Evolutionary conservation across 2,797 vertebrate species (phyloP), one percentile per base, ranked within the genome.

Genomic region (Silurus lanzhouensis): DNA sequence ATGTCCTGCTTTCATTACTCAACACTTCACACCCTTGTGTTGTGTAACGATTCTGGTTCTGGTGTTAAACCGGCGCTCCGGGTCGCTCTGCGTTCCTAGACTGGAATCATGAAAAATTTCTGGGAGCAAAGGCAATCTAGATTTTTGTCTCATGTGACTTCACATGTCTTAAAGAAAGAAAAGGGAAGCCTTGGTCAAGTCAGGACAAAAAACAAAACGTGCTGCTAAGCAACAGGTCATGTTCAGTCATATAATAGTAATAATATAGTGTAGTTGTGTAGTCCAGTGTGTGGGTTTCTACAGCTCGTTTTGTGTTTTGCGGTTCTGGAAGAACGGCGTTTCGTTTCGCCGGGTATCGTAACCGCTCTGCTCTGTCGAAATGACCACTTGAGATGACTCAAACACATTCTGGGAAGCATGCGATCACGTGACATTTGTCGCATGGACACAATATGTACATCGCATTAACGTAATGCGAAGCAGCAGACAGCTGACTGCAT

Each of bases 1-100:
- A 10, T 81, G 46, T 75, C 17, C 13, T 76, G 55, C 66, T 70
- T 85, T 85, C 75, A 66, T 85, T 82, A 81, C 78, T 52, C 60
- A 14, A 61, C 61, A 52, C 48, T 46, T 58, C 72, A 46, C 27
- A 81, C 68, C 61, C 25, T 38, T 38, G 66, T 55, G n/a, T 12
- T 27, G 60, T 44, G 44, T 55, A 55, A 75, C 66, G 27, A 8
- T 64, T 57, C 8, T 60, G 20, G 46, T 44, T 46, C 55, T 79
- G 20, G 7, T 38, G 13, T 68, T 58, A 76, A 75, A 84, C 6
- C 20, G 0, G 14, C 46, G 17, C 67, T 71, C 38, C 0, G 10
- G 58, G 20, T 71, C 66, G 6, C 17, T 52, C 25, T 84, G 31
- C 55, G 70, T 70, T 79, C 22, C 31, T 1, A 15, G 66, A 61